A percentile compares a stretch with the other conserved stretches of the same genome.
Conservation (phyloP, 2,113 vertebrate genomes). For the Callocephalon fimbriatum region DNA sequence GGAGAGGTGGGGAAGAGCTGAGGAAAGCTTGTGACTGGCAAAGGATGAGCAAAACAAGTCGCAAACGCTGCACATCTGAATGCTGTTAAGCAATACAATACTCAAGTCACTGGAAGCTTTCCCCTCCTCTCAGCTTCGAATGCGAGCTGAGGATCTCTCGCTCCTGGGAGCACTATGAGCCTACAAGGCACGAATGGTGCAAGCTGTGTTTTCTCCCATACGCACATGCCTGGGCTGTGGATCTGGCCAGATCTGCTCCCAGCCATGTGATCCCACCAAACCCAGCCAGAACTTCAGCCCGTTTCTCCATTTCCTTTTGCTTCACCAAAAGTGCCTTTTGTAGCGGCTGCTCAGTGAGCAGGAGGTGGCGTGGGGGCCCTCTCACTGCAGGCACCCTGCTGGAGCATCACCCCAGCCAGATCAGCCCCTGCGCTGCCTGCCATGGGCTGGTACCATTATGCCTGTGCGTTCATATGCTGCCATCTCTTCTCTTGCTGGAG, state of each 20-base stretch:
- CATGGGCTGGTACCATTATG: neutral
- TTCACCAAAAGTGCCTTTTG: neutral
- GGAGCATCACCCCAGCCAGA: neutral
- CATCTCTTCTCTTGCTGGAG: neutral
- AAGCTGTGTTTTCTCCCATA: neutral
- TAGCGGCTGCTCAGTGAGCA: neutral
- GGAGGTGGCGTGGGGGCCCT: fast-evolving
- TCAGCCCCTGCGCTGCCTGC: neutral
- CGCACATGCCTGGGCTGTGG: neutral
- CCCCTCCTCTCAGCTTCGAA: neutral
- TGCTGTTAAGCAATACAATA: neutral
- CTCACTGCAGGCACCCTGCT: neutral
- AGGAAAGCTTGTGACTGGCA: neutral
- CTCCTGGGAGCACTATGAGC: neutral
- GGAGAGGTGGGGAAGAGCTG: neutral
- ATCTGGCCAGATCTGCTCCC: neutral
- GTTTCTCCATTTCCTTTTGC: neutral
- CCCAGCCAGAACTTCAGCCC: neutral
- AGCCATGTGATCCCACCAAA: neutral
- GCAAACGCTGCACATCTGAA: neutral
- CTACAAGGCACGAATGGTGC: neutral
- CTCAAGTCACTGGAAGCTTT: neutral
- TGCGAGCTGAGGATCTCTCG: neutral
- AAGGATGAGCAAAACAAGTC: neutral
- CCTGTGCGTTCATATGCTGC: neutral